Evolutionary conservation across 2,888 invertebrate species (phyloP).

Genomic region (Cheilosia grossa): DNA sequence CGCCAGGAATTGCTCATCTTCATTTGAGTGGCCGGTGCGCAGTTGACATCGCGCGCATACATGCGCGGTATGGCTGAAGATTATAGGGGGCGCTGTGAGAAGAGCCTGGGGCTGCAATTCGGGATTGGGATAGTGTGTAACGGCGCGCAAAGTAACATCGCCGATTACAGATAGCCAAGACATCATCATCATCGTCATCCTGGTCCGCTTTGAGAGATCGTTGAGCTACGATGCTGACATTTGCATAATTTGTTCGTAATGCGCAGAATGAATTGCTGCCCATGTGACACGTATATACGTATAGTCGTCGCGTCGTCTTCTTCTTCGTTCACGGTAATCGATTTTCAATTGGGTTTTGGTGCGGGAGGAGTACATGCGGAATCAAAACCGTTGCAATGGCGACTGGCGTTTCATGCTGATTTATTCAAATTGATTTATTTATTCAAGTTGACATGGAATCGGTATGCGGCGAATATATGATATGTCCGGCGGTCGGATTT

Average conservation of each 20-base stretch:
- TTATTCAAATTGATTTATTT: slow-evolving; percentile 55
- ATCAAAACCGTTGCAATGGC: background rate
- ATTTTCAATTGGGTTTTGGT: slow-evolving; percentile 44
- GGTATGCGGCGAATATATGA: slow-evolving; percentile 8
- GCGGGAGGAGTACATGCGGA: slow-evolving; percentile 20
- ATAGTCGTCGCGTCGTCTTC: background rate
- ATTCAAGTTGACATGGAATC: slow-evolving; percentile 31
- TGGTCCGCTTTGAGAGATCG: slow-evolving; percentile 39
- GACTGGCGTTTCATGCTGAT: slow-evolving; percentile 53
- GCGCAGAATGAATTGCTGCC: slow-evolving; percentile 8
- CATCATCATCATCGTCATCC: slow-evolving; percentile 64
- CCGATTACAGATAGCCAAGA: slow-evolving; percentile 62
- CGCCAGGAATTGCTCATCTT: slow-evolving; percentile 67
- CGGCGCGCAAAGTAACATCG: slow-evolving; percentile 39
- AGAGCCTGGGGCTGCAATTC: background rate
- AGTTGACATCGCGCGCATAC: slow-evolving; percentile 32
- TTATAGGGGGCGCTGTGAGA: slow-evolving; percentile 20
- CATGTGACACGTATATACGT: slow-evolving; percentile 48
- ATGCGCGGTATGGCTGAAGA: slow-evolving; percentile 39
- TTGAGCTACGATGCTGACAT: slow-evolving; percentile 35
- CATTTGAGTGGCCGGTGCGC: slow-evolving; percentile 63
- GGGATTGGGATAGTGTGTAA: slow-evolving; percentile 21
- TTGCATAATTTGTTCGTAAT: slow-evolving; percentile 62
- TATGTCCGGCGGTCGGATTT: too few species aligned
- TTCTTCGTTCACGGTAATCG: slow-evolving; percentile 38